Percentiles rank a stretch among this genome's conserved stretches.
Conservation (phyloP, 2,113 vertebrate genomes). For the Alethe diademata region DNA sequence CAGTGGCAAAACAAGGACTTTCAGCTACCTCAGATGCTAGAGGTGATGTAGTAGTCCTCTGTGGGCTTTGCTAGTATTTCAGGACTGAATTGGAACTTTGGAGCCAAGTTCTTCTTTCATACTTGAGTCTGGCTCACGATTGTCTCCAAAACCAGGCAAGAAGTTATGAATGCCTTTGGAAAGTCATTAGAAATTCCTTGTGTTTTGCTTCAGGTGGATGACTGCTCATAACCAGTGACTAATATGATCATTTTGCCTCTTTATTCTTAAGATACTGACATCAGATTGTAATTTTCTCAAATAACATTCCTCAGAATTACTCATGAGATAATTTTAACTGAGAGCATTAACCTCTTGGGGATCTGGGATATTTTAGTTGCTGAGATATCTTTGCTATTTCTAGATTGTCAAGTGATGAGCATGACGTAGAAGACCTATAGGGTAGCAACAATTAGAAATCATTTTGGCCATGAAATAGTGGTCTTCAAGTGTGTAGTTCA, state of each 20-base stretch:
- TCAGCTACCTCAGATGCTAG: background rate
- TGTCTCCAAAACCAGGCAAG: background rate
- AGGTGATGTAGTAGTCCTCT: background rate
- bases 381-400: background rate
- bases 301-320: background rate
- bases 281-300: conserved; percentile 5
- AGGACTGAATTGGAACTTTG: background rate
- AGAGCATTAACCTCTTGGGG: background rate
- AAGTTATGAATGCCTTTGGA: background rate
- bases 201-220: background rate
- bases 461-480: background rate
- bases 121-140: background rate
- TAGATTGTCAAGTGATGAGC: background rate
- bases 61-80: background rate
- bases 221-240: background rate
- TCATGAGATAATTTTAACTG: background rate
- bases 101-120: background rate
- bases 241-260: background rate
- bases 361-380: background rate
- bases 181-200: accelerated
- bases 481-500: background rate
- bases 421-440: background rate
- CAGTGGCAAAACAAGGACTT: background rate
- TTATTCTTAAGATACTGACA: background rate
- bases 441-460: background rate